Evolutionary conservation across 1,140 invertebrate genomes (phyloP), one percentile per base, ranked within the genome.

Genomic region (Ips nitidus): DNA sequence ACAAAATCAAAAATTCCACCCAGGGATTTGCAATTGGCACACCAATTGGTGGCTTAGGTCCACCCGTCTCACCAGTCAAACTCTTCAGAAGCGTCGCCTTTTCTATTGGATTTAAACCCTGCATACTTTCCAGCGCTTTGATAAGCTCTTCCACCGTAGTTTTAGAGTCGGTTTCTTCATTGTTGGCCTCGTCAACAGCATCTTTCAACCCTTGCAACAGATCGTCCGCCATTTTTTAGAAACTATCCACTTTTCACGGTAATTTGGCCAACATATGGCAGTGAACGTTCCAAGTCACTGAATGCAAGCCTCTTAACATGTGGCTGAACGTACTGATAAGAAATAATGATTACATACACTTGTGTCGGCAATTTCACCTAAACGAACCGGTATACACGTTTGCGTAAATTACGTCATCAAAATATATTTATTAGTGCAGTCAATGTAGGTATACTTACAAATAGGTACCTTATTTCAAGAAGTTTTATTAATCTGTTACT

Each of bases 151-250:
- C 41, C 37, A 68, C n/a, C 2, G n/a, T 8, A 42, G 7, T 57
- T 53, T 50, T 7, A 3, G 66, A 45, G 41, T 52, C 58, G 1
- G 4, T 1, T 8, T 60, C 57, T 3, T 42, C 40, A 22, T 37
- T 36, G 1, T 38, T 40, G 1, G 8, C 7, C 22, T 63, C 39
- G 8, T 4, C 38, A 4, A 68, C 2, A 4, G 45, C 66, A 60
- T 60, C 66, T 59, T 42, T 52, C 2, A 60, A 36, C 22, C 57
- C 66, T 68, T 68, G 56, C 38, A 68, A 42, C 50, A 68, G n/a
- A 68, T 68, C 66, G 22, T 60, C 66, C 1, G 56, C 56, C 66
- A 68, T 68, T 41, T 58, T 58, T 57, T 59, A 22, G 40, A 58
- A 41, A 52, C 7, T 8, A 41, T 5, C 47, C 39, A 4, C 40